These are phyloP conservation scores for Trachelus stipa DNA, from an alignment of 2,888 invertebrate species.

Conservation along the genomic window DNA sequence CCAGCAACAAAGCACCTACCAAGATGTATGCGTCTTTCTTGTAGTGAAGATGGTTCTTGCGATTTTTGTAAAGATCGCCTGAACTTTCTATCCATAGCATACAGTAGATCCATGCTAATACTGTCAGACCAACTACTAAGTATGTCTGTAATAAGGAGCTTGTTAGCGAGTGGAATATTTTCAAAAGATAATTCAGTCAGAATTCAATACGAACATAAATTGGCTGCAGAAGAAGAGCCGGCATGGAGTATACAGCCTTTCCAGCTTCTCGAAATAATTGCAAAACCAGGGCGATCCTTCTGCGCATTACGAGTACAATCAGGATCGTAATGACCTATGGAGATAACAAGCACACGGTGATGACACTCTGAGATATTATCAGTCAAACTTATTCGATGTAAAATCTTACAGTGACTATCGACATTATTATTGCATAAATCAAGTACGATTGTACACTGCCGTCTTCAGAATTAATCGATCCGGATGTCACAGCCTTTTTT, in stretches of 20 bases:
- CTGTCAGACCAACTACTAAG: conserved; percentile 68
- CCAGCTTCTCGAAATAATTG: conserved; percentile 76
- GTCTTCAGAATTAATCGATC: conserved; percentile 48
- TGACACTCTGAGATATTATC: neutral
- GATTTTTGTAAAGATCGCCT: conserved; percentile 64
- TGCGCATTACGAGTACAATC: conserved; percentile 73
- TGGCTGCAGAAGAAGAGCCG: conserved; percentile 72
- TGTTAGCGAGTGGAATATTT: neutral
- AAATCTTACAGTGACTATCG: conserved; percentile 69
- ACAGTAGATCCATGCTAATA: conserved; percentile 72
- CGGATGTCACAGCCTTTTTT: conserved; percentile 47
- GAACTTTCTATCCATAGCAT: conserved; percentile 75
- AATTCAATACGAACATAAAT: conserved; percentile 68
- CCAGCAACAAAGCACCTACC: conserved; percentile 32
- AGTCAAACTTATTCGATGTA: conserved; percentile 6
- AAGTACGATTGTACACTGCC: conserved; percentile 66
- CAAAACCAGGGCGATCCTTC: conserved; percentile 73
- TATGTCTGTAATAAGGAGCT: conserved; percentile 68
- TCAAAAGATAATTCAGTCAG: too few relatives aligned
- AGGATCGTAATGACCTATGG: conserved; percentile 67
- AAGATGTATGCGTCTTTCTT: conserved; percentile 47
- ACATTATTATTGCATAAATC: conserved; percentile 72
- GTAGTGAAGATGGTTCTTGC: conserved; percentile 45
- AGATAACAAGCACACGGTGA: conserved; percentile 10
- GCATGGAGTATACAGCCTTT: conserved; percentile 74